These are phyloP conservation scores for Pseudorhombus dupliciocellatus DNA, from an alignment of 2,113 vertebrate genomes.

Conservation along the genomic window DNA sequence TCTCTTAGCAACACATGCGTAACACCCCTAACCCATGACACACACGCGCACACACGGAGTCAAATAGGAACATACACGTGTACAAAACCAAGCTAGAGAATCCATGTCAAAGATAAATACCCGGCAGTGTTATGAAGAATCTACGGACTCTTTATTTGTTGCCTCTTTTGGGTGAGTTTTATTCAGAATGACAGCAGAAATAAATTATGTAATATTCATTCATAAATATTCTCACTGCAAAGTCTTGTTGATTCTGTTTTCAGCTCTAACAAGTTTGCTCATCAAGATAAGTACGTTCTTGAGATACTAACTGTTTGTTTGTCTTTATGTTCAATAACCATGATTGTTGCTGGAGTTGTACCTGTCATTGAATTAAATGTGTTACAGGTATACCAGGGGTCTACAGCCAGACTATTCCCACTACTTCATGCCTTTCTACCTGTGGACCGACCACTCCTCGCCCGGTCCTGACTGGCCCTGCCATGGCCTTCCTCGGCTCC, in stretches of 20 bases:
- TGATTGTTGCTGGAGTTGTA: not conserved
- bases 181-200: not conserved
- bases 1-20: conserved; percentile 62
- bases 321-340: not conserved
- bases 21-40: conserved; percentile 26
- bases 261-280: conserved; percentile 63
- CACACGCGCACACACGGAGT: conserved; percentile 4
- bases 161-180: conserved; percentile 69
- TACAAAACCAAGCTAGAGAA: conserved; percentile 10
- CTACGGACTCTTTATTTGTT: conserved; percentile 30
- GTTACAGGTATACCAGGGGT: not conserved
- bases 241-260: conserved; percentile 33
- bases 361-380: not conserved
- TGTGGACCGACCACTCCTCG: conserved; percentile 35
- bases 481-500: conserved; percentile 58
- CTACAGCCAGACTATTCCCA: not conserved
- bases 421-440: conserved; percentile 28
- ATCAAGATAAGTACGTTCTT: conserved; percentile 54
- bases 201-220: not conserved
- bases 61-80: not conserved
- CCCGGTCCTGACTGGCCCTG: conserved; percentile 69
- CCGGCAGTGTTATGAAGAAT: conserved; percentile 56
- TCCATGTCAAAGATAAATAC: conserved; percentile 30
- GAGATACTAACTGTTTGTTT: not conserved
- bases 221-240: not conserved